Conservation (phyloP, 1,140 invertebrate species). For the Heliothis subflexa region DNA sequence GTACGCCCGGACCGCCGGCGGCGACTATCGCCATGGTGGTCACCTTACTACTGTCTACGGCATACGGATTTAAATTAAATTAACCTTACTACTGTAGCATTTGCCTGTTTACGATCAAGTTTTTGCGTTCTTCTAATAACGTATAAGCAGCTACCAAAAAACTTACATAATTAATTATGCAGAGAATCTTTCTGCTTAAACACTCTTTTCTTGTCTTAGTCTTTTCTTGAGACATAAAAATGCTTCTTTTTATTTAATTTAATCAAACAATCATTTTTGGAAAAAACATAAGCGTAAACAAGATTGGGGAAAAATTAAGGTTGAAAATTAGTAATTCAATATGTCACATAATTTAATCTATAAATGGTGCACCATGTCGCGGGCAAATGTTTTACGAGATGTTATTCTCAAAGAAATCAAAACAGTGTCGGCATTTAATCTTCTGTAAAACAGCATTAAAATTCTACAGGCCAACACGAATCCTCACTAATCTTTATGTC, state of each 20-base stretch:
- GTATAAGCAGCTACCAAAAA: no score
- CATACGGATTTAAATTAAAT: slow-evolving; percentile 1
- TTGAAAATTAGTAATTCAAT: neutral
- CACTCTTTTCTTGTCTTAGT: no score
- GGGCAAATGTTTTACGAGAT: slow-evolving; percentile 49
- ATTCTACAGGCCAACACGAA: slow-evolving; percentile 44
- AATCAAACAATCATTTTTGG: no score
- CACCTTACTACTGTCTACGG: slow-evolving; percentile 49
- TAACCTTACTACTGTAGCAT: neutral
- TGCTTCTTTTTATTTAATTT: no score
- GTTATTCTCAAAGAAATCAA: slow-evolving; percentile 61
- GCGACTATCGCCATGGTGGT: slow-evolving; percentile 73
- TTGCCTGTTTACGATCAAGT: neutral
- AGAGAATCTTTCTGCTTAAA: no score
- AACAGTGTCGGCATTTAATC: slow-evolving; percentile 62
- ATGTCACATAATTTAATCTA: slow-evolving; percentile 21
- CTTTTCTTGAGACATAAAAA: no score
- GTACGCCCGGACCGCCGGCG: slow-evolving; percentile 77
- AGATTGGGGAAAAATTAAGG: no score
- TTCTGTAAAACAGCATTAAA: slow-evolving; percentile 56
- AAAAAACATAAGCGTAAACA: no score
- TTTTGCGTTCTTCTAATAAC: neutral
- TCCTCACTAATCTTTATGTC: slow-evolving; percentile 46
- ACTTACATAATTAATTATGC: no score
- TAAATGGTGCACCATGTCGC: slow-evolving; percentile 34